Evolutionary conservation across 1,140 invertebrate species (phyloP).

Genomic region (Ceratosolen fusciceps): DNA sequence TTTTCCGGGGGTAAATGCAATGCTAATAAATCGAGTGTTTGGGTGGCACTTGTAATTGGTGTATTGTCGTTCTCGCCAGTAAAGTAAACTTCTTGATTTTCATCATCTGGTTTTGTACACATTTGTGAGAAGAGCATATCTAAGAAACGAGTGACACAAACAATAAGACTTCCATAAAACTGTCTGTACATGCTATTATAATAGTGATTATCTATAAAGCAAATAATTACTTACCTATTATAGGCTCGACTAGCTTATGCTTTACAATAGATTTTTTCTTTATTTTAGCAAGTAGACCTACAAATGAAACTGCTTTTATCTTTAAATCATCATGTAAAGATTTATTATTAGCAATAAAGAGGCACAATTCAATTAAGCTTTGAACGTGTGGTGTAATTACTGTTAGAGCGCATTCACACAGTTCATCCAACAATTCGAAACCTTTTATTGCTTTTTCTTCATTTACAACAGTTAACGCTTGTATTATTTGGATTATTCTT

Average conservation of each 20-base stretch:
- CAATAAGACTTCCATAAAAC: not conserved
- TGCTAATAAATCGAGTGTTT: slow-evolving; percentile 84
- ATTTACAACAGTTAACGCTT: slow-evolving; percentile 71
- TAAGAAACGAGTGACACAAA: slow-evolving; percentile 34
- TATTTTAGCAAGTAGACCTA: slow-evolving; percentile 76
- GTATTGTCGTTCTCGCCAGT: slow-evolving; percentile 74
- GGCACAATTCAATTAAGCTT: slow-evolving; percentile 77
- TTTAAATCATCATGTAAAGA: slow-evolving; percentile 74
- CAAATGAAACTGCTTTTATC: slow-evolving; percentile 78
- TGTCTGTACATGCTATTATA: no score
- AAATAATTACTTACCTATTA: slow-evolving; percentile 69
- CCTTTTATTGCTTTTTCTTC: slow-evolving; percentile 76
- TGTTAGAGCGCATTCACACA: slow-evolving; percentile 78
- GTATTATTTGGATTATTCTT: slow-evolving; percentile 75
- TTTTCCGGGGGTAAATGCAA: slow-evolving; percentile 84
- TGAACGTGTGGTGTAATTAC: slow-evolving; percentile 79
- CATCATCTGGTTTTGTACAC: slow-evolving; percentile 74
- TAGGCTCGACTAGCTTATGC: slow-evolving; percentile 80
- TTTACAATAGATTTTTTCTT: slow-evolving; percentile 85
- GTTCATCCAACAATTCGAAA: slow-evolving; percentile 81
- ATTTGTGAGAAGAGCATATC: slow-evolving; percentile 79
- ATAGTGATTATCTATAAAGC: no score
- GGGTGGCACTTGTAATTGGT: slow-evolving; percentile 78
- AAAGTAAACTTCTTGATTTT: slow-evolving; percentile 77
- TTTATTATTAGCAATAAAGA: slow-evolving; percentile 75